phyloP scores from a whole-genome alignment of 2,797 vertebrate genomes.

The Allobates femoralis region DNA sequence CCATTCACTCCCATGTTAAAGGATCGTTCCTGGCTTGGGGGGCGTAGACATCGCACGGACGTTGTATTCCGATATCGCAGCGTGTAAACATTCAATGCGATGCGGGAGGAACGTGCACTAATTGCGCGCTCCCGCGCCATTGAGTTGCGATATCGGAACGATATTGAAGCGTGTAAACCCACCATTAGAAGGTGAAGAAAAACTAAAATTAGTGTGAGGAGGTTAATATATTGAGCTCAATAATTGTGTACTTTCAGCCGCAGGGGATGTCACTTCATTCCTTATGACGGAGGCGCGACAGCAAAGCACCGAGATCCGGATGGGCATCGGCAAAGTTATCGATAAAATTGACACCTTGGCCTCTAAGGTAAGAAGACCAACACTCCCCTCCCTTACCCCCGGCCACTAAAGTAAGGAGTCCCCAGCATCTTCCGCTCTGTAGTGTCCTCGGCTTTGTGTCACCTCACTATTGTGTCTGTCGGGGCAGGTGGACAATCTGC shows the following conservation, averaged over 20 bases:
- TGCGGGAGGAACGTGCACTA: too few relatives aligned
- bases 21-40: too few relatives aligned
- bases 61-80: too few relatives aligned
- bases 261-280: conserved; percentile 89
- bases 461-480: background rate
- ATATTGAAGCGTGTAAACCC: too few relatives aligned
- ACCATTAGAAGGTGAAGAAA: too few relatives aligned
- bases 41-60: too few relatives aligned
- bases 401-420: conserved; percentile 81
- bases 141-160: too few relatives aligned
- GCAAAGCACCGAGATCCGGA: conserved; percentile 92
- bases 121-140: too few relatives aligned
- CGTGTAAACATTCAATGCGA: too few relatives aligned
- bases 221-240: background rate
- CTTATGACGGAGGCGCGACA: conserved; percentile 95
- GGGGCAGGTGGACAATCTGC: conserved; percentile 86
- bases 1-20: too few relatives aligned
- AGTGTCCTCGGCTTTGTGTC: background rate
- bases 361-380: conserved; percentile 91
- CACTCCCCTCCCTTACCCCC: too few relatives aligned
- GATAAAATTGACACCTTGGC: conserved; percentile 93
- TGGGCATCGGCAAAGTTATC: conserved; percentile 89
- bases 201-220: too few relatives aligned
- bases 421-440: background rate
- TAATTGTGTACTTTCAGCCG: conserved; percentile 69